phyloP scores from a whole-genome alignment of 2,797 vertebrate species.

The Chrosomus eos region DNA sequence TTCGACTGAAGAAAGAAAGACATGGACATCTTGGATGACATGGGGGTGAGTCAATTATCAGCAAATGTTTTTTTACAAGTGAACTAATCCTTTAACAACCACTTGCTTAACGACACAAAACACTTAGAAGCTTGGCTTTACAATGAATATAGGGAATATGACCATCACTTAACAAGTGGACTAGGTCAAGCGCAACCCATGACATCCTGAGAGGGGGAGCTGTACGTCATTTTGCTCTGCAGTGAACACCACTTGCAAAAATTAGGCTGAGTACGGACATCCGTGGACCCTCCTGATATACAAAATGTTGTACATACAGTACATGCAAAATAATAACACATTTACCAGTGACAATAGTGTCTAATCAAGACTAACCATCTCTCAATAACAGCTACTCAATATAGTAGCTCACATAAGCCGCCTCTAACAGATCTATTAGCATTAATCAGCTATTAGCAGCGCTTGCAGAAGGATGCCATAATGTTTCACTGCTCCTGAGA shows the following conservation, averaged over 20 bases:
- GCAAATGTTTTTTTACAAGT: too few relatives aligned
- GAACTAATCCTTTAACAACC: too few relatives aligned
- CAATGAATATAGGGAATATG: too few relatives aligned
- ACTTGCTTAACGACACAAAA: too few relatives aligned
- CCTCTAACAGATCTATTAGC: constrained; percentile 37
- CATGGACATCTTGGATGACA: too few relatives aligned
- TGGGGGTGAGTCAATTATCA: too few relatives aligned
- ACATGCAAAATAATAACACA: not conserved
- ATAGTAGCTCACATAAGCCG: not conserved
- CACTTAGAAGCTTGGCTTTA: too few relatives aligned
- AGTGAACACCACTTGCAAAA: too few relatives aligned
- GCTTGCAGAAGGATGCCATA: not conserved
- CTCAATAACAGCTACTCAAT: not conserved
- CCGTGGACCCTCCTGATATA: too few relatives aligned
- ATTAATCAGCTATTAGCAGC: constrained; percentile 49
- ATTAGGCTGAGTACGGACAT: too few relatives aligned
- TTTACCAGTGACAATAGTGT: constrained; percentile 37
- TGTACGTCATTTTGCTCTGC: too few relatives aligned
- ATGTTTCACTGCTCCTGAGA: constrained; percentile 11
- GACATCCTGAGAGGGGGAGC: not conserved
- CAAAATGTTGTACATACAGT: not conserved
- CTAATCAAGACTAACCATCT: constrained; percentile 49
- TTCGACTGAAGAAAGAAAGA: too few relatives aligned
- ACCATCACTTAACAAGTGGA: not conserved
- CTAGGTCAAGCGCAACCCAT: not conserved